Percentiles rank a stretch among this genome's conserved stretches.
These are phyloP conservation scores for Syrphus vitripennis DNA, from an alignment of 2,888 invertebrate genomes.

Conservation along the genomic window DNA sequence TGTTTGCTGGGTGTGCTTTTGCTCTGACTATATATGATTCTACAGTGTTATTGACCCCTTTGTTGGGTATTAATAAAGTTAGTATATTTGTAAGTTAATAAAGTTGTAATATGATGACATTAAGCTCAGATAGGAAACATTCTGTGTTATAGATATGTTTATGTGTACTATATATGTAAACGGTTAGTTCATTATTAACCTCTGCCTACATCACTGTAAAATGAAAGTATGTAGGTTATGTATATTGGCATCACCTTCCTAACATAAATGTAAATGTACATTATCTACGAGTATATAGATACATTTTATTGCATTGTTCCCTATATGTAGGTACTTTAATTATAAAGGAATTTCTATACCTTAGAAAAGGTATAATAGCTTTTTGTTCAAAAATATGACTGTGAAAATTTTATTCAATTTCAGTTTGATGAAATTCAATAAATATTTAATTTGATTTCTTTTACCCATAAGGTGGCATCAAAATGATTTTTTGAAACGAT, in stretches of 20 bases:
- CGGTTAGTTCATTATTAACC: not conserved
- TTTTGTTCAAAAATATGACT: not conserved
- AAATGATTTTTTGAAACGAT: not conserved
- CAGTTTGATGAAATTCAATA: not conserved
- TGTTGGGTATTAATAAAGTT: not conserved
- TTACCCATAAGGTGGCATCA: not conserved
- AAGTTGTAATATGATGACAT: not conserved
- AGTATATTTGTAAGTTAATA: not conserved
- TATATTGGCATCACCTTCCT: too few species aligned
- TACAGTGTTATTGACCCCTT: slow-evolving; percentile 13
- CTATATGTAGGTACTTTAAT: too few species aligned
- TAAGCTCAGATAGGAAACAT: not conserved
- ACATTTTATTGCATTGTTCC: too few species aligned
- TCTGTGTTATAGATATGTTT: too few species aligned
- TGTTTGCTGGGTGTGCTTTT: not conserved
- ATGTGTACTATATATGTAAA: too few species aligned
- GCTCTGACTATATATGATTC: too few species aligned
- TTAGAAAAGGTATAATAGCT: not conserved
- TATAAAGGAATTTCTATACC: not conserved
- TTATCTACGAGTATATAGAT: too few species aligned
- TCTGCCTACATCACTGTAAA: not conserved
- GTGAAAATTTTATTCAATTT: not conserved
- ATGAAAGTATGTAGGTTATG: not conserved
- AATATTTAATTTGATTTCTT: not conserved
- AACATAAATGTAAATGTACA: too few species aligned